A percentile compares a stretch with the other conserved stretches of the same genome.
Evolutionary conservation across 2,797 vertebrate species (phyloP).

Genomic region (Rhadinocentrus ornatus): DNA sequence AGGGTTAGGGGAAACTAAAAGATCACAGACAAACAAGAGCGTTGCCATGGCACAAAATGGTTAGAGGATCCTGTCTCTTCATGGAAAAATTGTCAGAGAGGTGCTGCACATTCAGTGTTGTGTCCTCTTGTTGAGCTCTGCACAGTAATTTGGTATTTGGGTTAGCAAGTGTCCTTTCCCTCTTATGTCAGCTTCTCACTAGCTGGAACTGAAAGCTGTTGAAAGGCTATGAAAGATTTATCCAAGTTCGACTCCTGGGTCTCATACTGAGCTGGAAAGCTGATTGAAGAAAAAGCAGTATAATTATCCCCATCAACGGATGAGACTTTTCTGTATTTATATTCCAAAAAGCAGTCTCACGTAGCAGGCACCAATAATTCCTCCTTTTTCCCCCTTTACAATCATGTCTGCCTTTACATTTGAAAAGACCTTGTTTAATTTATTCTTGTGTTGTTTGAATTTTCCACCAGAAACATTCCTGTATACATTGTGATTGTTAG

Average conservation of each 20-base stretch:
- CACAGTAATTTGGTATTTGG: conserved; percentile 55
- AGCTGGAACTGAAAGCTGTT: conserved; percentile 51
- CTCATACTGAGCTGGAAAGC: conserved; percentile 62
- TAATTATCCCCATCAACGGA: conserved; percentile 65
- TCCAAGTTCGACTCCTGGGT: conserved; percentile 60
- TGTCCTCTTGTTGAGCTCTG: conserved; percentile 38
- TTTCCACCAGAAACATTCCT: conserved; percentile 6
- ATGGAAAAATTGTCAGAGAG: conserved; percentile 55
- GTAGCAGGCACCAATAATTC: conserved; percentile 40
- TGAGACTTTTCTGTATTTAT: conserved; percentile 52
- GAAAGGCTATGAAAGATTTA: conserved; percentile 66
- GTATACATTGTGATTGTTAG: not conserved
- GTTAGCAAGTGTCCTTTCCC: conserved; percentile 51
- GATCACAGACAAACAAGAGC: conserved; percentile 37
- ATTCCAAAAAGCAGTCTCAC: conserved; percentile 40
- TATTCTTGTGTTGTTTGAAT: conserved; percentile 15
- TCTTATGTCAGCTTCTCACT: conserved; percentile 49
- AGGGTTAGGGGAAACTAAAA: conserved; percentile 33
- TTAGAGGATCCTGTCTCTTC: conserved; percentile 49
- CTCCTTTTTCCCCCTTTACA: not conserved
- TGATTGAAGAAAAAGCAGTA: conserved; percentile 61
- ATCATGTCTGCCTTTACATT: conserved; percentile 19
- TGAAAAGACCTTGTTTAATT: conserved; percentile 9
- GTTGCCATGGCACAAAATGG: conserved; percentile 64
- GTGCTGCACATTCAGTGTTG: conserved; percentile 30